phyloP scores from a whole-genome alignment of 1,140 invertebrate species.

The Brachionus angularis region DNA sequence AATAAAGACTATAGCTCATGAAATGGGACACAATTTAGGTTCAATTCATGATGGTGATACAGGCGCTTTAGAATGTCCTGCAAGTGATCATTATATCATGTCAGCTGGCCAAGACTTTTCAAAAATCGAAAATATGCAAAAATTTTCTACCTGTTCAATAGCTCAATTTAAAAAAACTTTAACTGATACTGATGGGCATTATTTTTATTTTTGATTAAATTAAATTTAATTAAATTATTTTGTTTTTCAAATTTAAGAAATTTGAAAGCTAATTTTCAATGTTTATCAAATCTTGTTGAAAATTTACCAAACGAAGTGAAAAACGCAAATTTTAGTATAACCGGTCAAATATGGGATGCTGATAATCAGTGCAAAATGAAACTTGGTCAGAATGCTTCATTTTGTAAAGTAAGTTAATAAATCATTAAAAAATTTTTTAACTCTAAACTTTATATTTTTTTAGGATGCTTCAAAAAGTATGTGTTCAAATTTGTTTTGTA shows the following conservation, averaged over 20 bases:
- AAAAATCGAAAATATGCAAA: constrained; percentile 33
- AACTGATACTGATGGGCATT: neutral
- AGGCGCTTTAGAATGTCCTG: neutral
- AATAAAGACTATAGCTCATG: constrained; percentile 32
- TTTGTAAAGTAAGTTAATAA: constrained; percentile 11
- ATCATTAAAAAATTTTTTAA: neutral
- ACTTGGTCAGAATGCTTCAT: neutral
- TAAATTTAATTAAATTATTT: neutral
- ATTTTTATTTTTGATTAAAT: neutral
- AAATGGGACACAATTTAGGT: constrained; percentile 41
- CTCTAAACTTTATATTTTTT: neutral
- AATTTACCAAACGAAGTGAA: neutral
- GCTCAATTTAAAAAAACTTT: constrained; percentile 12
- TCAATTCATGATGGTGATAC: constrained; percentile 39
- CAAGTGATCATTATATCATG: constrained; percentile 24
- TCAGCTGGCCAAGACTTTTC: constrained; percentile 7
- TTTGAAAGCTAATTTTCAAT: neutral
- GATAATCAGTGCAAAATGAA: constrained; percentile 30
- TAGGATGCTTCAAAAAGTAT: neutral
- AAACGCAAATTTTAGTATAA: neutral
- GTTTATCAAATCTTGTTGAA: neutral
- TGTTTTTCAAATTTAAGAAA: neutral
- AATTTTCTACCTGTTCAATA: constrained; percentile 36
- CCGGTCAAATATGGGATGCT: neutral
- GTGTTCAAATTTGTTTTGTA: constrained; percentile 16